Percentiles rank a stretch among this genome's conserved stretches.
Conservation (phyloP, 2,113 vertebrate species). For the Bubo bubo region DNA sequence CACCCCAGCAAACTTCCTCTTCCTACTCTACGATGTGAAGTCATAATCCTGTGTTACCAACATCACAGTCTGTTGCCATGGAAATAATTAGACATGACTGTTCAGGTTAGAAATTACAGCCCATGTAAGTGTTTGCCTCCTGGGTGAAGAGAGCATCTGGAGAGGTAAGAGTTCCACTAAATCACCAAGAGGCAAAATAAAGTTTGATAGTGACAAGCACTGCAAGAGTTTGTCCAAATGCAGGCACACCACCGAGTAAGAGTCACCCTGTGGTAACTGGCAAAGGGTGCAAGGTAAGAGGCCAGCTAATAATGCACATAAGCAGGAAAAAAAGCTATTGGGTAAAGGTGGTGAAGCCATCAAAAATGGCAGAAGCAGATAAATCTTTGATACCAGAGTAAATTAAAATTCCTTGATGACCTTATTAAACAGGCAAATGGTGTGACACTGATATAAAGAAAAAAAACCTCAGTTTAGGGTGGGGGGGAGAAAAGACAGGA, state of each 20-base stretch:
- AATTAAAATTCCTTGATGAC: neutral
- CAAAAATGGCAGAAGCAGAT: neutral
- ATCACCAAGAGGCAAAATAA: neutral
- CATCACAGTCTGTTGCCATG: conserved; percentile 20
- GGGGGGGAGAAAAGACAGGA: neutral
- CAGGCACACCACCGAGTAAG: neutral
- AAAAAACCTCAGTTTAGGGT: neutral
- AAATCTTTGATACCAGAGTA: neutral
- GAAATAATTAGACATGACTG: conserved; percentile 59
- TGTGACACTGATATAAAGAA: neutral
- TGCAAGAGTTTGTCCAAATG: neutral
- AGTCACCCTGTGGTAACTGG: neutral
- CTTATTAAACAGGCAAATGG: neutral
- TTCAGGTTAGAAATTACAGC: conserved; percentile 47
- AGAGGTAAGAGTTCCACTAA: conserved; percentile 27
- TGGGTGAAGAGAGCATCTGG: neutral
- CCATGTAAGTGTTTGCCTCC: conserved; percentile 6
- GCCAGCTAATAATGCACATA: neutral
- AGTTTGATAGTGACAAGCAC: neutral
- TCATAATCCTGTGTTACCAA: conserved; percentile 41
- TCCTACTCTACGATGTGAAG: conserved; percentile 8
- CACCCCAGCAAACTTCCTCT: conserved; percentile 41
- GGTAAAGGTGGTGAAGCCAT: neutral
- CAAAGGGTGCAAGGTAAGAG: neutral
- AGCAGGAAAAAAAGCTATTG: neutral